Evolutionary conservation across 2,113 vertebrate species (phyloP).

Genomic region (Hippocampus barbouri): DNA sequence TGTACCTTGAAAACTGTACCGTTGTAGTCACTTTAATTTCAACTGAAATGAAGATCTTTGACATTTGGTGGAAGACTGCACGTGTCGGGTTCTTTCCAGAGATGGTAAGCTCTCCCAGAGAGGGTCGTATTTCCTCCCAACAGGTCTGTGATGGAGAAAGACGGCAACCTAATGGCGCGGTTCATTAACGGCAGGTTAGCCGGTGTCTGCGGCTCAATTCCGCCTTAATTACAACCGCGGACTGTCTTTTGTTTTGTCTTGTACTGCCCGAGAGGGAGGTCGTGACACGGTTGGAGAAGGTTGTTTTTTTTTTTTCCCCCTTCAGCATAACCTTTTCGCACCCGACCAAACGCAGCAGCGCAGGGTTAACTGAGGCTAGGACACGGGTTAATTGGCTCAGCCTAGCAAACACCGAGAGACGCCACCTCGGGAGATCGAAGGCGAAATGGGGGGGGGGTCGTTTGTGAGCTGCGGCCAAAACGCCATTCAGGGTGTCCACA

Average conservation of each 20-base stretch:
- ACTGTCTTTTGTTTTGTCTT: constrained; percentile 25
- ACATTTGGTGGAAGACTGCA: background rate
- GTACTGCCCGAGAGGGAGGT: constrained; percentile 8
- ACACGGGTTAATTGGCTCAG: constrained; percentile 54
- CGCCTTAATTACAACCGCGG: constrained; percentile 52
- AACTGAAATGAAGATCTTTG: background rate
- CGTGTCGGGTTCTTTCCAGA: background rate
- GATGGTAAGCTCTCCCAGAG: no score
- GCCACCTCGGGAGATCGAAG: constrained; percentile 23
- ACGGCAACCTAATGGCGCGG: constrained; percentile 37
- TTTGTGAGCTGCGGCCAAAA: background rate
- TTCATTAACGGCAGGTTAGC: constrained; percentile 59
- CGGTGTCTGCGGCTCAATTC: constrained; percentile 26
- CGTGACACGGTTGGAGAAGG: background rate
- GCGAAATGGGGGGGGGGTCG: constrained; percentile 8
- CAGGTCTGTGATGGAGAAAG: constrained; percentile 43
- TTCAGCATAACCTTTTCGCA: background rate
- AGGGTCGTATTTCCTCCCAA: background rate
- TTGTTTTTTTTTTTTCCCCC: background rate
- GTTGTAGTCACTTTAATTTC: no score
- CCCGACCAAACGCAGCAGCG: background rate
- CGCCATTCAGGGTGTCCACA: background rate
- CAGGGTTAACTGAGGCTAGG: constrained; percentile 49
- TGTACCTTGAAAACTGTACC: no score
- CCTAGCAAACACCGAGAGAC: constrained; percentile 9